A percentile compares a stretch with the other conserved stretches of the same genome.
Conservation (phyloP, 2,888 invertebrate species). For the Pollenia griseotomentosa region DNA sequence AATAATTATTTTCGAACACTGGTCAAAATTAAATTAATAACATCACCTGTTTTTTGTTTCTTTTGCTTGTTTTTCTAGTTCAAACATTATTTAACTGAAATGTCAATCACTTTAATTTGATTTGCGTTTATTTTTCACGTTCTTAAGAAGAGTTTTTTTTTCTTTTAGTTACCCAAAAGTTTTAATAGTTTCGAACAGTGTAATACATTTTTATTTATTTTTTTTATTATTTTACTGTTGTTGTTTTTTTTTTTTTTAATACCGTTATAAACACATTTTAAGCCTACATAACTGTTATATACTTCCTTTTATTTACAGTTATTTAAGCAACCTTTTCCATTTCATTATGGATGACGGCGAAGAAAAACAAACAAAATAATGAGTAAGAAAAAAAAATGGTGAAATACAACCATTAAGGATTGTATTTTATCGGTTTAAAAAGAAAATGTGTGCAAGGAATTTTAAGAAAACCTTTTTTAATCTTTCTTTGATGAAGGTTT, state of each 20-base stretch:
- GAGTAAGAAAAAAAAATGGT: background rate
- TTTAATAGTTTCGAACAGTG: background rate
- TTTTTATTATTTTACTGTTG: background rate
- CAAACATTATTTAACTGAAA: conserved; percentile 39
- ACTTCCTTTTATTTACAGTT: background rate
- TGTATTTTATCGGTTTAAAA: background rate
- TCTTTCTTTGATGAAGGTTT: conserved; percentile 12
- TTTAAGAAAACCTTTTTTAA: background rate
- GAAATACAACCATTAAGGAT: conserved; percentile 1
- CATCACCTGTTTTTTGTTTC: conserved; percentile 49
- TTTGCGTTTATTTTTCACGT: background rate
- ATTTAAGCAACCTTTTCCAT: conserved; percentile 19
- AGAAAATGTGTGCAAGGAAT: too few relatives aligned
- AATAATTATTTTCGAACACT: too few relatives aligned
- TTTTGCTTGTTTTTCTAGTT: background rate
- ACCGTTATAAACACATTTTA: conserved; percentile 26
- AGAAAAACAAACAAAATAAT: background rate
- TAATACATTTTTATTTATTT: background rate
- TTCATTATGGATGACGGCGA: conserved; percentile 11
- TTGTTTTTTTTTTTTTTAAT: background rate
- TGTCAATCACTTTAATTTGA: conserved; percentile 52
- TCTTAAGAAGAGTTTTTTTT: too few relatives aligned
- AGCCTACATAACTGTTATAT: background rate
- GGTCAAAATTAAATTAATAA: conserved; percentile 16
- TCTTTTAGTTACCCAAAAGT: background rate